Conservation (phyloP, 2,888 invertebrate genomes). For the Ptychoptera contaminata region DNA sequence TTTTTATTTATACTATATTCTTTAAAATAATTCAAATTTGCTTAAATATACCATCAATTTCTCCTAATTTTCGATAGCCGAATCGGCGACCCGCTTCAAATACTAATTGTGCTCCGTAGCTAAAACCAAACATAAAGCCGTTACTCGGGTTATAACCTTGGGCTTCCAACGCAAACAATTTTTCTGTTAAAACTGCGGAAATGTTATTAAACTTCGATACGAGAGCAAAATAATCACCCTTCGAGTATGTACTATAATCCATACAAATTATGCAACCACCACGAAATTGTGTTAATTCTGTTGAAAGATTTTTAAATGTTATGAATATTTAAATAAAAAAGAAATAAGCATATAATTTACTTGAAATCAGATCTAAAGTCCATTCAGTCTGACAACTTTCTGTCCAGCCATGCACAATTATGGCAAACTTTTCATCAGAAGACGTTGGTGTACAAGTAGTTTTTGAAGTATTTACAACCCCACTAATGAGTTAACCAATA, state of each 20-base stretch:
- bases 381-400: slow-evolving; percentile 14
- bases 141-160: slow-evolving; percentile 12
- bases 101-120: slow-evolving; percentile 14
- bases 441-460: no score
- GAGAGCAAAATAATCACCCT: slow-evolving; percentile 13
- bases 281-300: slow-evolving; percentile 13
- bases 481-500: no score
- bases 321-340: no score
- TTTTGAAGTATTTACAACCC: no score
- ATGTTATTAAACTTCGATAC: slow-evolving; percentile 11
- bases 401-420: slow-evolving; percentile 17
- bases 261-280: slow-evolving; percentile 16
- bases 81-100: slow-evolving; percentile 14
- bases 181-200: slow-evolving; percentile 10
- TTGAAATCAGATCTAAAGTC: slow-evolving; percentile 12
- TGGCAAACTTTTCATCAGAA: slow-evolving; percentile 10
- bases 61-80: slow-evolving; percentile 13
- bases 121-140: slow-evolving; percentile 16
- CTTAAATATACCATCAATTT: slow-evolving; percentile 13
- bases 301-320: no score
- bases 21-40: no score
- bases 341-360: no score
- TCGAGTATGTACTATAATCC: slow-evolving; percentile 14
- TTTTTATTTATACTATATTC: no score
- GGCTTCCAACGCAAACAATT: slow-evolving; percentile 12